Evolutionary conservation across 2,113 vertebrate genomes (phyloP).

Genomic region (Passer montanus): DNA sequence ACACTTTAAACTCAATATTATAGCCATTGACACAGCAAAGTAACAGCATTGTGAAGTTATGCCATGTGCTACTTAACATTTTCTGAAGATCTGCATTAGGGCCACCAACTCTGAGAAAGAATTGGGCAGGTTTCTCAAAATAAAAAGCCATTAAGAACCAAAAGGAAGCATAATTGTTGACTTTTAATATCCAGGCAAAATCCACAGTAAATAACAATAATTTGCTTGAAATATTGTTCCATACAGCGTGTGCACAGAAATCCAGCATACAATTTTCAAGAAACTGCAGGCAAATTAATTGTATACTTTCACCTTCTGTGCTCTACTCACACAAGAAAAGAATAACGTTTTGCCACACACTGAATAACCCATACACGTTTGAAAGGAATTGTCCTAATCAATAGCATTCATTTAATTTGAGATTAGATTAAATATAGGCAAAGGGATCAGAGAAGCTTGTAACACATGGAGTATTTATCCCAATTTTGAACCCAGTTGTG

Average conservation of each 20-base stretch:
- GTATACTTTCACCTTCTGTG: conserved; percentile 76
- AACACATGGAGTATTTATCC: conserved; percentile 38
- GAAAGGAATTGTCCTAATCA: conserved; percentile 73
- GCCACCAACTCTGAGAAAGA: conserved; percentile 46
- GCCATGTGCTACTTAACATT: neutral
- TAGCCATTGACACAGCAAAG: neutral
- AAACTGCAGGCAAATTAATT: conserved; percentile 79
- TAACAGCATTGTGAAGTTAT: neutral
- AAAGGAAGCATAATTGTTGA: conserved; percentile 76
- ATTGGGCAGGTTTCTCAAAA: conserved; percentile 72
- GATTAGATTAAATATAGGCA: conserved; percentile 75
- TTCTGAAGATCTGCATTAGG: conserved; percentile 23
- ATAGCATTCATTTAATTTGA: conserved; percentile 72
- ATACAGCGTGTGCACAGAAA: conserved; percentile 70
- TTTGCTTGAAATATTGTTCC: conserved; percentile 75
- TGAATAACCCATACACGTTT: conserved; percentile 39
- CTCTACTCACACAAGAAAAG: conserved; percentile 61
- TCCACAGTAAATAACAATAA: conserved; percentile 80
- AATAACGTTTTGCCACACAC: conserved; percentile 64
- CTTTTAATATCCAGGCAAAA: conserved; percentile 75
- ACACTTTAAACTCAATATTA: neutral
- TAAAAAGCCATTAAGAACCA: conserved; percentile 70
- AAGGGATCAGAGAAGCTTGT: conserved; percentile 28
- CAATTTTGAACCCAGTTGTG: conserved; percentile 13
- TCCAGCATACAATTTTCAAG: conserved; percentile 76